Conservation (phyloP, 2,113 vertebrate species). For the Ursus arctos region DNA sequence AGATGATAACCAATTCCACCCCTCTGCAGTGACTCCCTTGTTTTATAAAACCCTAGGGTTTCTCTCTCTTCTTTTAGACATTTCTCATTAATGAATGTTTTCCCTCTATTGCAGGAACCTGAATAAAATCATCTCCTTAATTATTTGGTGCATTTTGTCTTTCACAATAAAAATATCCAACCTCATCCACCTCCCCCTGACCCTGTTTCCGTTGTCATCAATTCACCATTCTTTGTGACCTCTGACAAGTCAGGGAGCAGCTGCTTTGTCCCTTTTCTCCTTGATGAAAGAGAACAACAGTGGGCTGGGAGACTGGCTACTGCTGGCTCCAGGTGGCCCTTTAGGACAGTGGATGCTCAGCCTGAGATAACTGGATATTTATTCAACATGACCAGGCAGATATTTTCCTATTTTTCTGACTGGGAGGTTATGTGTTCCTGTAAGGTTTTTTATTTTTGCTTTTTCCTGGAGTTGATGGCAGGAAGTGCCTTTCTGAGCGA, state of each 20-base stretch:
- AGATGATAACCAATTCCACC: no score
- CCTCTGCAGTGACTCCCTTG: neutral
- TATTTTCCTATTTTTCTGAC: neutral
- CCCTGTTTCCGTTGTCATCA: neutral
- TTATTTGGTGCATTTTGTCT: neutral
- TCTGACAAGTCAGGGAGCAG: neutral
- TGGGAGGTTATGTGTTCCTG: neutral
- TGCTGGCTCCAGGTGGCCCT: neutral
- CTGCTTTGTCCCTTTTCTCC: neutral
- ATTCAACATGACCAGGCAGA: neutral
- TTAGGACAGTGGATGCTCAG: neutral
- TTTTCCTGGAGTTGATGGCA: neutral
- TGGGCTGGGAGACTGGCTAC: no score
- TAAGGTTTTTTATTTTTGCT: neutral
- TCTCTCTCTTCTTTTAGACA: neutral
- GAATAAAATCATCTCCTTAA: neutral
- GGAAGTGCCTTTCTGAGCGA: neutral
- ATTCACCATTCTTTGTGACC: neutral
- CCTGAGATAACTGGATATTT: neutral
- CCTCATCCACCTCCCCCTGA: neutral
- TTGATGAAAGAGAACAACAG: neutral
- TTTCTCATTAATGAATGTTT: conserved; percentile 11
- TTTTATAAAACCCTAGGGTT: neutral
- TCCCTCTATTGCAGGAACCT: neutral
- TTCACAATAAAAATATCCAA: conserved; percentile 32